Base-by-base conservation (phyloP, 1,140 invertebrate species). In the Drosophila leontia region DNA sequence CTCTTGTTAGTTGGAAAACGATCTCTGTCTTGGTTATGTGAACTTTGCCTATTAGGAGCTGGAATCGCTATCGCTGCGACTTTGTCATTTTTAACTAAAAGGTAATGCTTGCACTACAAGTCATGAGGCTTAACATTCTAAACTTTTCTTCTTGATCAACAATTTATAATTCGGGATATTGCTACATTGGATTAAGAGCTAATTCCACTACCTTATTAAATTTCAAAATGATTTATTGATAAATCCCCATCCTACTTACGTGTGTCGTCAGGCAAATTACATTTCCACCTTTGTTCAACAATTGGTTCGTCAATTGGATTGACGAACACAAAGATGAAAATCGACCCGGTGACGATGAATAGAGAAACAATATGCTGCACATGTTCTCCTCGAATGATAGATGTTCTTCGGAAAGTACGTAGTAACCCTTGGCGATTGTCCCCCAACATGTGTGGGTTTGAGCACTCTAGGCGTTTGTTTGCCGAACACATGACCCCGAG, bases 21-120 rank as follows among this genome's bases (percentile, higher is more conserved):
- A 55, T 42, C 56, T 62, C 51, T 69, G 75, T 13, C 51, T 55
- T 37, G 19, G 53, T 65, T 70, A 69, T 86, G 82, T 88, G 80
- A 86, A 86, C 84, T 86, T 88, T 82, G 80, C 84, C 84, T 83
- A 86, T 86, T 86, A 86, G 80, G 50, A 62, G 71, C 62, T 56
- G 65, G 64, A 76, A 71, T 60, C 39, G 55, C 53, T 42, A 15
- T 29, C 15, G 3, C 9, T 1, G 50, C 15, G 19, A 23, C 26
- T 48, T n/a, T 57, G 68, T 67, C 48, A 32, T 23, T 15, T 8
- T 68, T 29, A 34, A 47, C 42, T 48, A 26, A 13, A 13, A 17
- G n/a, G 19, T 9, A 34, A 47, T 39, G 6, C 15, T 3, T 7
- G 13, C 0, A 26, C 7, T 17, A 7, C 23, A 35, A 32, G n/a